Conservation (phyloP, 2,888 invertebrate species). For the Vannuccia rotundouncinata region DNA sequence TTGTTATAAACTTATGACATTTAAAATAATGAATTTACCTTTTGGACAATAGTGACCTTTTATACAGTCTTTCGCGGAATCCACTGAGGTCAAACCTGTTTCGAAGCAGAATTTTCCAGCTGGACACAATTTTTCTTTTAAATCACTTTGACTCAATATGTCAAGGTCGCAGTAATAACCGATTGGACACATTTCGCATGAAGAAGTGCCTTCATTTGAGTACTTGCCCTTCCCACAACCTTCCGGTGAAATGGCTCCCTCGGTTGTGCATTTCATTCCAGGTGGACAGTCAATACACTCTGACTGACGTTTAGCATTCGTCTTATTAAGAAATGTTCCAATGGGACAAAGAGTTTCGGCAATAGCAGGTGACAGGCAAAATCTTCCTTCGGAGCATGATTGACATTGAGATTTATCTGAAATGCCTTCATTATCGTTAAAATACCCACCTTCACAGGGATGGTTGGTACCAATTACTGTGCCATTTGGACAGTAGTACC, state of each 20-base stretch:
- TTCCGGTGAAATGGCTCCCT: slow-evolving; percentile 45
- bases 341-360: neutral
- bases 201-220: slow-evolving; percentile 45
- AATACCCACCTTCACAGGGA: slow-evolving; percentile 52
- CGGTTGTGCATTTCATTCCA: slow-evolving; percentile 43
- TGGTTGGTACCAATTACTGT: slow-evolving; percentile 46
- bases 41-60: neutral
- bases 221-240: slow-evolving; percentile 47
- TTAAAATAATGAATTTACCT: too few species aligned
- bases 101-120: slow-evolving; percentile 50
- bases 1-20: too few species aligned
- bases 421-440: slow-evolving; percentile 46
- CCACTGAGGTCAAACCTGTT: slow-evolving; percentile 43
- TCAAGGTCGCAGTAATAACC: slow-evolving; percentile 52
- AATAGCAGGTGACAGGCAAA: neutral
- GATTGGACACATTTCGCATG: slow-evolving; percentile 46
- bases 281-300: slow-evolving; percentile 44
- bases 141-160: slow-evolving; percentile 41
- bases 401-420: slow-evolving; percentile 46
- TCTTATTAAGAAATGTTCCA: neutral
- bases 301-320: neutral
- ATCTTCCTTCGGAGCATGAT: slow-evolving; percentile 49
- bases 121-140: slow-evolving; percentile 47
- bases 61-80: neutral
- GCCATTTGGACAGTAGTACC: slow-evolving; percentile 51